Percentiles rank a stretch among this genome's conserved stretches.
Evolutionary conservation across 2,113 vertebrate genomes (phyloP).

Genomic region (Grus americana): DNA sequence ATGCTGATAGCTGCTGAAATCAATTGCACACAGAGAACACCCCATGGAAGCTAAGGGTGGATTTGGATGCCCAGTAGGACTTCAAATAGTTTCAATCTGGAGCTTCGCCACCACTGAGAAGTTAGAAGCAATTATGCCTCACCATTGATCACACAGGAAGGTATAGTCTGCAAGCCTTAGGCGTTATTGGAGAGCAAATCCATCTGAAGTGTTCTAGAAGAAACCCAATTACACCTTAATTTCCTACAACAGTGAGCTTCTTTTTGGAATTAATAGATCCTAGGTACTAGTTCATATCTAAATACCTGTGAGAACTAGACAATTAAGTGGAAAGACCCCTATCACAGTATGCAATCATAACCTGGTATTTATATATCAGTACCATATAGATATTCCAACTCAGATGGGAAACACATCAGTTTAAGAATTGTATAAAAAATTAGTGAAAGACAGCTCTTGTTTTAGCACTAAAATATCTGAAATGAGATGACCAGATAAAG

Average conservation of each 20-base stretch:
- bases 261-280: neutral
- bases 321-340: neutral
- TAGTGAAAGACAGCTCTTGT: neutral
- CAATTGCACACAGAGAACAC: too few species aligned
- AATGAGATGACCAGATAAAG: neutral
- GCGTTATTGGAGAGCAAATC: neutral
- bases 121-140: neutral
- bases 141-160: accelerated
- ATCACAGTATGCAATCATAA: neutral
- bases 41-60: neutral
- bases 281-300: neutral
- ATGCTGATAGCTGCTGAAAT: neutral
- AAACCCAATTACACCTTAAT: neutral
- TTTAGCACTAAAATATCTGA: neutral
- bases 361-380: neutral
- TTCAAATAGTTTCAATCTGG: neutral
- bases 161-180: neutral
- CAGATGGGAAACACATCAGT: neutral
- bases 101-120: neutral
- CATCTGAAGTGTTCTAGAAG: neutral
- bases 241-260: neutral
- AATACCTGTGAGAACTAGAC: neutral
- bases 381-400: neutral
- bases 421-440: neutral
- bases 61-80: neutral